Conservation (phyloP, 2,797 vertebrate species). For the Crenuchus spilurus region DNA sequence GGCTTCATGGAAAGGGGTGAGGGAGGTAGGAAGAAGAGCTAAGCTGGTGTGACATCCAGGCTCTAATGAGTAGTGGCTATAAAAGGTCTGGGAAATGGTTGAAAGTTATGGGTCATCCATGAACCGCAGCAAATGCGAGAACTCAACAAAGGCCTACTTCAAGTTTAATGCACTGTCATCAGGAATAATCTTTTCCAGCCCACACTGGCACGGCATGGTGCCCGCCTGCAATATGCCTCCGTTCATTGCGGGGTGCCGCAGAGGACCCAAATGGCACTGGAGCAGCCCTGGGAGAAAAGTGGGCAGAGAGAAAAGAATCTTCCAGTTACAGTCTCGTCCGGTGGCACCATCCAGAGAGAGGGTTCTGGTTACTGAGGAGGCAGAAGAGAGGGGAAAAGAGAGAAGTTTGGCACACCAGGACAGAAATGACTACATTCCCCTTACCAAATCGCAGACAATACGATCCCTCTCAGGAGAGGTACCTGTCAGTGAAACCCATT, state of each 20-base stretch:
- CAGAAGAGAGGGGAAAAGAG: conserved; percentile 35
- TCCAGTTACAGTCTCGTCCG: conserved; percentile 51
- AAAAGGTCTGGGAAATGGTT: conserved; percentile 66
- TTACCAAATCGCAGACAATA: conserved; percentile 47
- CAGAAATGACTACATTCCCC: conserved; percentile 44
- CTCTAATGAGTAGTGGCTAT: conserved; percentile 71
- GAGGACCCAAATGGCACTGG: conserved; percentile 62
- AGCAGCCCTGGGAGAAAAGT: conserved; percentile 50
- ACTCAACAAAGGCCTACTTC: conserved; percentile 71
- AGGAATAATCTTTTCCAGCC: conserved; percentile 74
- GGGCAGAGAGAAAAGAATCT: conserved; percentile 43
- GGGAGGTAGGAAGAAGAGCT: conserved; percentile 67
- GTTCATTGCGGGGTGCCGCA: conserved; percentile 63
- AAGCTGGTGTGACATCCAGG: conserved; percentile 78
- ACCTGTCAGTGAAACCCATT: conserved; percentile 50
- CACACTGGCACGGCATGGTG: conserved; percentile 65
- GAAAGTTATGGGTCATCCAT: conserved; percentile 67
- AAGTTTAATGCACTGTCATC: conserved; percentile 79
- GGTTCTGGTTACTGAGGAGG: conserved; percentile 55
- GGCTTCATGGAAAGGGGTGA: conserved; percentile 55
- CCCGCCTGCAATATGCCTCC: conserved; percentile 69
- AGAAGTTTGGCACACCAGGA: conserved; percentile 33
- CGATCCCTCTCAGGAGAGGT: conserved; percentile 49
- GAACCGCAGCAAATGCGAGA: conserved; percentile 72
- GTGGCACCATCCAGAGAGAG: conserved; percentile 41